Base-by-base conservation (phyloP, 2,113 vertebrate species). In the Psittacula cyanocephala region DNA sequence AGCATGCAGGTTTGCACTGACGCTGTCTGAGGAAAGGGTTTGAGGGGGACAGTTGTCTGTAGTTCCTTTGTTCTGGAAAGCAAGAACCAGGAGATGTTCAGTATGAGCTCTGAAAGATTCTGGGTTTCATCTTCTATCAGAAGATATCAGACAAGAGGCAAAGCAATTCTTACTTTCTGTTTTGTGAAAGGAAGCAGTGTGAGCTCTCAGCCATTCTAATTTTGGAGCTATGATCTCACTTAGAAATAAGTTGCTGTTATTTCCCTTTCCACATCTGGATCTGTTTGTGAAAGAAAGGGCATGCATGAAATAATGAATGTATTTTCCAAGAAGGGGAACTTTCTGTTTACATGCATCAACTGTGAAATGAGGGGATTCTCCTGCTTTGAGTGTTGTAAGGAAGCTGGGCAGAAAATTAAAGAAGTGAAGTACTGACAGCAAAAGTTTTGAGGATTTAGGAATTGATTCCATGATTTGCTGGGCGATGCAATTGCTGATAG, bases 281-380 rank as follows among this genome's bases (percentile, higher is more conserved):
- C 71, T 65, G 20, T 50, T 57, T 49, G 17, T 50, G 55, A 47
- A 59, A 70, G 69, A 62, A 77, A 46, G 29, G 19, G 35, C 43
- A 63, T 31, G 27, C 6, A 11, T 37, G 44, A 94, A 95, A 94
- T 69, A 59, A 88, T 90, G 95, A 96, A 95, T 80, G 88, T 64
- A 18, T 28, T 86, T 91, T 47, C 69, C 57, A 76, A 72, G 47
- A 94, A 93, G 91, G 7, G 84, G 91, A 97, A 95, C 91, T 95
- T 71, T 27, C 47, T 91, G 44, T 53, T 89, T 81, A 49, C 15
- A 46, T 33, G 41, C 89, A 89, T 68, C 59, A 63, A 17, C 69
- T 81, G 69, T 82, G 72, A 92, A 92, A 81, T 81, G 23, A 62
- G 83, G 68, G 89, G 78, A 62, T 75, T 95, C 78, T 95, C 62